Evolutionary conservation across 2,797 vertebrate species (phyloP), one percentile per base, ranked within the genome.

Genomic region (Melanotaenia trifasciata): DNA sequence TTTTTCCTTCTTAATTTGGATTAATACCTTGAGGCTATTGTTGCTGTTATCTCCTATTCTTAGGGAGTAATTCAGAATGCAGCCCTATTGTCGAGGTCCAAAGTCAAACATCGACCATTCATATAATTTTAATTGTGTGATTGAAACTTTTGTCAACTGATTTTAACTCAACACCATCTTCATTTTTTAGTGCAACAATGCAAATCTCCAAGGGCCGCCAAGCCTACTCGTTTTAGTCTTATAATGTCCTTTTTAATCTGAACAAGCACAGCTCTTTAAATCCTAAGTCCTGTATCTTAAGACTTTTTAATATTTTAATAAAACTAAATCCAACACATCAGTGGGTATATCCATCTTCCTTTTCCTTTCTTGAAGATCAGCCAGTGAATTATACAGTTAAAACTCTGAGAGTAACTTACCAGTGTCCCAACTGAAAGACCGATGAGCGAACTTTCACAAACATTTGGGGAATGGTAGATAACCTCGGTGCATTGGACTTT

Each of bases 1-100:
- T 61, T 64, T 32, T 12, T 60, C 20, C n/a, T 47, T 53, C 74
- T 54, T 64, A 74, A 64, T 74, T 85, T 72, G 72, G 86, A 84
- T 92, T 89, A 89, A 86, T 86, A 86, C 87, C 88, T 85, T 61
- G 51, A 70, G 76, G 81, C 78, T 86, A 81, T 87, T 90, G 83
- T 89, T 84, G 71, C 79, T 45, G 68, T 84, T 90, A 85, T 90
- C 88, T 70, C 32, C 40, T 24, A 4, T 74, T 88, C 72, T 70
- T 47, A 36, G 62, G 43, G 67, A 84, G 70, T 76, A 61, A 83
- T 83, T 88, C 82, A 84, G 58, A 85, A 83, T 72, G 82, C 65
- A 45, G 3, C 59, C 67, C 43, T 78, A 71, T 78, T 80, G 69
- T 88, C 33, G 20, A 53, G 38, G 35, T 33, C 51, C 67, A 24